Conservation (phyloP, 2,888 invertebrate species). For the Chalcis sispes region DNA sequence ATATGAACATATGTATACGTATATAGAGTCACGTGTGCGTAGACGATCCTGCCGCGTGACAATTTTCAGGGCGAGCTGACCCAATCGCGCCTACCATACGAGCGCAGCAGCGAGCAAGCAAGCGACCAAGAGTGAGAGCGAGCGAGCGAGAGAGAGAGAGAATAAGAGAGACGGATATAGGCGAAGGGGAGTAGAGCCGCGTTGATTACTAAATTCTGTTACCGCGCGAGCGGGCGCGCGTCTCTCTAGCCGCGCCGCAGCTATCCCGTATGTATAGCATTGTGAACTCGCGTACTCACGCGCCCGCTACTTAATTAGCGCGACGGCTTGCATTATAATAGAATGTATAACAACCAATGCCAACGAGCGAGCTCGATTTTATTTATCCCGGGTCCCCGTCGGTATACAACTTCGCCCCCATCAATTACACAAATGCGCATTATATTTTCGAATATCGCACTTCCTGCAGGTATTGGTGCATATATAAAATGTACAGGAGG, state of each 20-base stretch:
- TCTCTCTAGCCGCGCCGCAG: no score
- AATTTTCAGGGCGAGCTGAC: slow-evolving; percentile 36
- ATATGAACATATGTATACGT: background rate
- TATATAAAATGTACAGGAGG: background rate
- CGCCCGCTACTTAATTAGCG: slow-evolving; percentile 44
- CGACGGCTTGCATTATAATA: slow-evolving; percentile 42
- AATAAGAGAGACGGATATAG: background rate
- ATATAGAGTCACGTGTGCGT: no score
- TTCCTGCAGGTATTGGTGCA: background rate
- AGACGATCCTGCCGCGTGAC: slow-evolving; percentile 28
- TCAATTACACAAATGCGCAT: slow-evolving; percentile 40
- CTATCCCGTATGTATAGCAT: background rate
- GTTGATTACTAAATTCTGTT: slow-evolving; percentile 55
- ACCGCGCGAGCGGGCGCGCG: background rate
- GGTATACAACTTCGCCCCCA: background rate
- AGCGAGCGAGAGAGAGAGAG: no score
- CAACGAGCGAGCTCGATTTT: slow-evolving; percentile 5
- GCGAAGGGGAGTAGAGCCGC: background rate
- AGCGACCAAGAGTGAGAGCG: no score
- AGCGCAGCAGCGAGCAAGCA: no score
- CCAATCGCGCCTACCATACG: no score
- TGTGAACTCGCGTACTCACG: background rate
- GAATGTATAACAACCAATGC: slow-evolving; percentile 48
- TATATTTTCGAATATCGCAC: slow-evolving; percentile 2
- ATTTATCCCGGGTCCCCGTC: slow-evolving; percentile 11